Conservation (phyloP, 2,888 invertebrate genomes). For the Panopea generosa region DNA sequence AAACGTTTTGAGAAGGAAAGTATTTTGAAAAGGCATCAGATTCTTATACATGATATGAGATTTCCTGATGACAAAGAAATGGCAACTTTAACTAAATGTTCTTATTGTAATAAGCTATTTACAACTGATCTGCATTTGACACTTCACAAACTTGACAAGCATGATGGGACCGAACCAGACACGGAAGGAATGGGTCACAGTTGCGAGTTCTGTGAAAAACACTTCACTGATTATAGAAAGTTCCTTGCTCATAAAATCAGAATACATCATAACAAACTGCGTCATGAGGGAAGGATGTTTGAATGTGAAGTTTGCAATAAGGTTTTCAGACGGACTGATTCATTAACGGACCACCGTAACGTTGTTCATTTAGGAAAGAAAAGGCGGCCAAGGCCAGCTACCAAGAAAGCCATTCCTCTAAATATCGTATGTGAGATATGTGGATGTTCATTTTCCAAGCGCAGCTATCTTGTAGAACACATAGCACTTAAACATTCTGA, state of each 20-base stretch:
- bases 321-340: background rate
- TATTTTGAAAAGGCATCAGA: no score
- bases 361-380: background rate
- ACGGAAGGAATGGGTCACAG: background rate
- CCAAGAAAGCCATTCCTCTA: background rate
- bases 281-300: background rate
- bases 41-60: no score
- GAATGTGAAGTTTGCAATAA: background rate
- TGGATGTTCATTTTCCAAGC: conserved; percentile 22
- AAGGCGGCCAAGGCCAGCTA: background rate
- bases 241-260: background rate
- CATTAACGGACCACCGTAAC: background rate
- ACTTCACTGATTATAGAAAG: background rate
- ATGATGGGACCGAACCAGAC: background rate
- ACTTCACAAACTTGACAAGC: background rate
- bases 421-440: conserved; percentile 34
- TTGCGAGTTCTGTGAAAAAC: background rate
- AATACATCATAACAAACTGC: background rate
- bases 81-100: background rate
- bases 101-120: background rate
- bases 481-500: conserved; percentile 21
- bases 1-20: no score
- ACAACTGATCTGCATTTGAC: background rate
- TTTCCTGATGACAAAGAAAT: no score
- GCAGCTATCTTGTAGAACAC: conserved; percentile 30